phyloP scores from a whole-genome alignment of 2,888 invertebrate genomes.

The Rotaria magnacalcarata region DNA sequence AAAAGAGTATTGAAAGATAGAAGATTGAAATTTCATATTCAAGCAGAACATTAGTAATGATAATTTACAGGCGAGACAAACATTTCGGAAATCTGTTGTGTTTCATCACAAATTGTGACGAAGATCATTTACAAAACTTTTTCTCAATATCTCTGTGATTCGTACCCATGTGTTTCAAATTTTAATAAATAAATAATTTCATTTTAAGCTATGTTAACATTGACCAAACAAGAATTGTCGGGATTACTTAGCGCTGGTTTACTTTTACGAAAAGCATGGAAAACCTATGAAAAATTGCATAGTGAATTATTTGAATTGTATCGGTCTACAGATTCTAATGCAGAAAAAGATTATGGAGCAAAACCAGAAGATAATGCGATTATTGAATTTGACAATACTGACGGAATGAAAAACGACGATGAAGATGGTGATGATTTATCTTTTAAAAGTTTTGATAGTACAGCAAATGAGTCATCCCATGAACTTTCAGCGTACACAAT shows the following conservation, averaged over 20 bases:
- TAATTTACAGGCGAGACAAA: too few species aligned
- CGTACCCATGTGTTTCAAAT: too few species aligned
- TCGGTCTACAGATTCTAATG: conserved; percentile 50
- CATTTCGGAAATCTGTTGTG: too few species aligned
- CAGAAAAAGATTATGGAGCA: conserved; percentile 37
- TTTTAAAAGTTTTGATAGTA: not conserved
- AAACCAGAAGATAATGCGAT: not conserved
- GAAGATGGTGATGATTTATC: conserved; percentile 15
- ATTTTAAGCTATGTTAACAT: conserved; percentile 64
- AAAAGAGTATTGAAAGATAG: too few species aligned
- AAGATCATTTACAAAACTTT: too few species aligned
- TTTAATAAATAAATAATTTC: not conserved
- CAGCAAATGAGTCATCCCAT: not conserved
- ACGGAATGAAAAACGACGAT: conserved; percentile 37
- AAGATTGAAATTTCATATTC: too few species aligned
- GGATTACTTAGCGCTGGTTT: conserved; percentile 67
- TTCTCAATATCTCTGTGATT: too few species aligned
- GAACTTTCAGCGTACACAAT: conserved; percentile 59
- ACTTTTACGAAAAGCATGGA: conserved; percentile 69
- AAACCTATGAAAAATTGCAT: conserved; percentile 68
- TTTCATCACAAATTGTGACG: too few species aligned
- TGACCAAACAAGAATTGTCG: conserved; percentile 67
- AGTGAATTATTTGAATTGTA: conserved; percentile 64
- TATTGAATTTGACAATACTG: conserved; percentile 25
- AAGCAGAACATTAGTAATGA: too few species aligned